Evolutionary conservation across 2,888 invertebrate species (phyloP), one percentile per base, ranked within the genome.

Genomic region (Diarsia dahlii): DNA sequence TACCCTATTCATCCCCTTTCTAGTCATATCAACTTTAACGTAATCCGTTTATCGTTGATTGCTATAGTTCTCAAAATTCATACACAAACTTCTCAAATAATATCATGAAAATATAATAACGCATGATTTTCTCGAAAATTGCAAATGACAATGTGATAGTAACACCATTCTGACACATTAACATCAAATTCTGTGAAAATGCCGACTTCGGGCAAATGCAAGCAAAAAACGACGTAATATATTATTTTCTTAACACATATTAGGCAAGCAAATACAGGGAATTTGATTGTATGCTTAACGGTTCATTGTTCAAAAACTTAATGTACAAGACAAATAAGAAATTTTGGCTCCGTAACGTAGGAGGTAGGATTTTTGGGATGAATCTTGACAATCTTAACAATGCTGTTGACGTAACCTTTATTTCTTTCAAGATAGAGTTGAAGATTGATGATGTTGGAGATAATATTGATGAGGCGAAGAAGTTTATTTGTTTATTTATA

Each of bases 251-350:
- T 60, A 66, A 48, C 84, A 84, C 70, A 74, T 65, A 82, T 89
- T 84, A 84, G 81, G 82, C 62, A 64, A 78, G 70, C 72, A 87
- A 87, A 84, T 74, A 78, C 83, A 76, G 50, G n/a, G 80, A 81
- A 82, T 78, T 76, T 81, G 88, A 88, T 90, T 92, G 93, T 94
- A 87, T 91, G 89, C 89, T 92, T 95, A 96, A 96, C 96, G 95
- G 96, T 95, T 91, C 90, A 93, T 94, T 94, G 94, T 94, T 93
- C 88, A 89, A 88, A 85, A 91, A 89, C 90, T 92, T 92, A 94
- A 93, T 90, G 93, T 92, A 92, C 89, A 90, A 91, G 93, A 93
- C 95, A 95, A 95, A 88, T 84, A 88, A 95, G 94, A 94, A 92
- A 89, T 89, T 92, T 92, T 93, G 94, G 91, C 92, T 91, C 90